Evolutionary conservation across 2,888 invertebrate genomes (phyloP), one percentile per base, ranked within the genome.

Genomic region (Troides aeacus): DNA sequence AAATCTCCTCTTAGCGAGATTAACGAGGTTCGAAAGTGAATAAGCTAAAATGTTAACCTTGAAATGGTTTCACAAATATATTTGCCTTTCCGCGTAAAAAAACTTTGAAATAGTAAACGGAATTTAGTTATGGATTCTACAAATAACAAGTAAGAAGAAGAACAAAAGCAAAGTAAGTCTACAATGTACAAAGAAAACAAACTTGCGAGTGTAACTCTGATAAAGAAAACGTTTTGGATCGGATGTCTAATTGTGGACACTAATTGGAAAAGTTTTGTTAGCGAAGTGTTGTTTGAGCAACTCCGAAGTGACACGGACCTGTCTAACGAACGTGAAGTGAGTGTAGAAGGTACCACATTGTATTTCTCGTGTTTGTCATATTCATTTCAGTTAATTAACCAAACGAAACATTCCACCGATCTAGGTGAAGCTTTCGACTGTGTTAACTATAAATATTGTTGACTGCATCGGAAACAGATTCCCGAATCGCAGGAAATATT

Each of bases 191-290:
- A 36, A 60, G 30, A 4, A 36, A 60, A 60, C 36, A 60, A 60
- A 36, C 60, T 36, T 60, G 7, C 60, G 18, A 30, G 23, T 6
- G 36, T 8, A 50, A 62, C 65, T 42, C 17, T 8, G 42, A 42
- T 15, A 39, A 42, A 65, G 24, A n/a, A 60, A 61, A 66, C 53
- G 59, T 65, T 65, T 58, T 59, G 17, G 50, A 59, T 21, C 36
- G 53, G 50, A 59, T 15, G 15, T 50, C 50, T 60, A 60, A 61
- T 66, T 66, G 61, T n/a, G 50, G 21, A 46, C 59, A 50, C 42
- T 60, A 66, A 65, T 59, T 58, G 46, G n/a, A 60, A 50, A 30
- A 60, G 60, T 66, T 61, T 50, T 50, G 53, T 4, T 6, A 66
- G 60, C 53, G 30, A 53, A 36, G 36, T 39, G 39, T 66, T 30